phyloP scores from a whole-genome alignment of 2,113 vertebrate species.

The Chunga burmeisteri region DNA sequence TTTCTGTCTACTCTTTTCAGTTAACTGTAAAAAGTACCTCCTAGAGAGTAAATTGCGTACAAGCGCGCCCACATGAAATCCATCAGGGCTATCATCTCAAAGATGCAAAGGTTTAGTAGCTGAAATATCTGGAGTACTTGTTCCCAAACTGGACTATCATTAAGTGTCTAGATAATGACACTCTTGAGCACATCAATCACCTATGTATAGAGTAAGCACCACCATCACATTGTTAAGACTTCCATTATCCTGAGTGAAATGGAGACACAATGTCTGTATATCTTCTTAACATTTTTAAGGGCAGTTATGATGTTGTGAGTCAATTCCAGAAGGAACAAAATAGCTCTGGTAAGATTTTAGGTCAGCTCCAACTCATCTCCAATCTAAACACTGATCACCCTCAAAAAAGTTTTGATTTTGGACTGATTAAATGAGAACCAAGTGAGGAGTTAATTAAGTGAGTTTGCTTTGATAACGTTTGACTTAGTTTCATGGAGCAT shows the following conservation, averaged over 20 bases:
- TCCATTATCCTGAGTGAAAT: neutral
- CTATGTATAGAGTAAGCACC: neutral
- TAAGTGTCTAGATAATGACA: neutral
- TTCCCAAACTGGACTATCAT: neutral
- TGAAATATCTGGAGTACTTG: neutral
- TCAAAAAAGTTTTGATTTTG: conserved; percentile 11
- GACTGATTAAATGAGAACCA: neutral
- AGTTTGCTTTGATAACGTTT: neutral
- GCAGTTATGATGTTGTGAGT: neutral
- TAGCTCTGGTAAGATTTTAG: neutral
- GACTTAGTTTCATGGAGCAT: neutral
- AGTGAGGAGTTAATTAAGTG: neutral
- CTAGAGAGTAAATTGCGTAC: rapidly evolving
- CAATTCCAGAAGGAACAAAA: neutral
- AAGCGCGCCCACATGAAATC: rapidly evolving
- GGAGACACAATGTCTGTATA: neutral
- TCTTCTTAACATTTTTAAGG: neutral
- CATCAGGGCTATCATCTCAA: neutral
- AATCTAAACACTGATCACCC: neutral
- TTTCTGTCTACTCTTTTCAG: neutral
- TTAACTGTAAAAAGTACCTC: neutral
- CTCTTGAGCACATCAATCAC: neutral
- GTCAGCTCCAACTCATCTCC: neutral
- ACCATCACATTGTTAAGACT: neutral
- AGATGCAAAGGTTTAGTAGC: neutral